A percentile compares a stretch with the other conserved stretches of the same genome.
Evolutionary conservation across 2,113 vertebrate species (phyloP).

Genomic region (Scortum barcoo): DNA sequence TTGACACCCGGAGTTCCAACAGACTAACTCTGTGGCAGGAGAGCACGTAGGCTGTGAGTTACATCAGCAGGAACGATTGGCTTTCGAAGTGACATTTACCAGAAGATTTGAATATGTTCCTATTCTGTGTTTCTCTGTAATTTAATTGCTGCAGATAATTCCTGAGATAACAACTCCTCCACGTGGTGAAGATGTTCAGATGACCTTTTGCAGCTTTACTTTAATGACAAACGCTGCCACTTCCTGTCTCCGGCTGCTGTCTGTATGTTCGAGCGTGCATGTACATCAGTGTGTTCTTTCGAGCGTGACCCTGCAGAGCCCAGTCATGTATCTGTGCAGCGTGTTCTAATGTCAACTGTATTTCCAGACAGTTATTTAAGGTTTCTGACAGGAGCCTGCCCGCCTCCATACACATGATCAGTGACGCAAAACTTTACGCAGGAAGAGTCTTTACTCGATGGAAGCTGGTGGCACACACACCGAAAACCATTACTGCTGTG

Average conservation of each 20-base stretch:
- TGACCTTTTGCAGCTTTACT: conserved; percentile 72
- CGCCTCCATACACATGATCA: background rate
- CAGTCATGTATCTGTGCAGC: background rate
- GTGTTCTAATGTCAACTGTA: background rate
- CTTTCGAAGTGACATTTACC: conserved; percentile 44
- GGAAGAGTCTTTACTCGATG: background rate
- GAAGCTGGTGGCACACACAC: background rate
- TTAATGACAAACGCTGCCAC: conserved; percentile 18
- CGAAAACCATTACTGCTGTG: background rate
- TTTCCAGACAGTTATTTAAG: background rate
- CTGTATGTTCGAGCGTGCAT: background rate
- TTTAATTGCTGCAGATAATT: conserved; percentile 70
- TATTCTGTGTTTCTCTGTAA: conserved; percentile 12
- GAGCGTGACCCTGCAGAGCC: background rate
- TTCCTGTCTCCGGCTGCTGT: conserved; percentile 3
- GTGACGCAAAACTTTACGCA: background rate
- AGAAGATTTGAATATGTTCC: conserved; percentile 44
- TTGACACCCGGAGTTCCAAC: background rate
- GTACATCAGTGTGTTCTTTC: background rate
- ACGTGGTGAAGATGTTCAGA: conserved; percentile 43
- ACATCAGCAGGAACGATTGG: conserved; percentile 12
- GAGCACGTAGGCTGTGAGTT: background rate
- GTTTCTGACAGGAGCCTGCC: background rate
- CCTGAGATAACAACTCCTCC: conserved; percentile 60
- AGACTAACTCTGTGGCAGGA: background rate